Evolutionary conservation across 2,113 vertebrate species (phyloP).

Genomic region (Caloenas nicobarica): DNA sequence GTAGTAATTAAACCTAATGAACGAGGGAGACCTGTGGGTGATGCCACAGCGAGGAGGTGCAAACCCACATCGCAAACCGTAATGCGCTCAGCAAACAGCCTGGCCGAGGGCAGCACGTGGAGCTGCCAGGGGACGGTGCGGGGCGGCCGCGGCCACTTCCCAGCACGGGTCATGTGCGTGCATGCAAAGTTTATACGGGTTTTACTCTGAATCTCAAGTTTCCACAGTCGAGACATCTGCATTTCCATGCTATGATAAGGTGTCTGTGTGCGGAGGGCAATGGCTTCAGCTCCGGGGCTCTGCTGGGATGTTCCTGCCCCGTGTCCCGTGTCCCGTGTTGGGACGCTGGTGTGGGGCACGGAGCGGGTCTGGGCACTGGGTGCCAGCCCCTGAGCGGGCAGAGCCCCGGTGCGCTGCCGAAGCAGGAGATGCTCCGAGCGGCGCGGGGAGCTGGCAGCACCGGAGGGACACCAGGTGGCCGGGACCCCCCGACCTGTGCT

Average conservation of each 20-base stretch:
- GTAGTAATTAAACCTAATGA: not conserved
- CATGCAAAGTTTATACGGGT: not conserved
- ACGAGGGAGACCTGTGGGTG: not conserved
- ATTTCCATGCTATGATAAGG: not conserved
- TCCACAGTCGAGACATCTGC: not conserved
- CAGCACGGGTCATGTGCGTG: rapidly evolving
- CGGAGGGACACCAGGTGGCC: not conserved
- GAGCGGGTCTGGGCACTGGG: not conserved
- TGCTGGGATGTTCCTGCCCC: not conserved
- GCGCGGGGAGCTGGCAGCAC: not conserved
- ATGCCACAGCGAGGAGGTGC: not conserved
- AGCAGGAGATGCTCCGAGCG: rapidly evolving
- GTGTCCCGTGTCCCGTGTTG: rapidly evolving
- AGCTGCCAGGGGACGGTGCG: rapidly evolving
- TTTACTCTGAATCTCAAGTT: not conserved
- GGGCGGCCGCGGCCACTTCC: not conserved
- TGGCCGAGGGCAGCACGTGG: too few relatives aligned
- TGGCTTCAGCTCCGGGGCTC: rapidly evolving
- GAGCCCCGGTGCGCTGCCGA: too few relatives aligned
- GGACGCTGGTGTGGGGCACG: rapidly evolving
- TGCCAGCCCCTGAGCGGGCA: not conserved
- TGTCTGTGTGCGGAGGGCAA: rapidly evolving
- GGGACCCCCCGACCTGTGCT: not conserved
- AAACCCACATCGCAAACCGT: not conserved
- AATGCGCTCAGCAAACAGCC: not conserved